These are phyloP conservation scores for Pelobates fuscus DNA, from an alignment of 2,113 vertebrate genomes.

Conservation along the genomic window DNA sequence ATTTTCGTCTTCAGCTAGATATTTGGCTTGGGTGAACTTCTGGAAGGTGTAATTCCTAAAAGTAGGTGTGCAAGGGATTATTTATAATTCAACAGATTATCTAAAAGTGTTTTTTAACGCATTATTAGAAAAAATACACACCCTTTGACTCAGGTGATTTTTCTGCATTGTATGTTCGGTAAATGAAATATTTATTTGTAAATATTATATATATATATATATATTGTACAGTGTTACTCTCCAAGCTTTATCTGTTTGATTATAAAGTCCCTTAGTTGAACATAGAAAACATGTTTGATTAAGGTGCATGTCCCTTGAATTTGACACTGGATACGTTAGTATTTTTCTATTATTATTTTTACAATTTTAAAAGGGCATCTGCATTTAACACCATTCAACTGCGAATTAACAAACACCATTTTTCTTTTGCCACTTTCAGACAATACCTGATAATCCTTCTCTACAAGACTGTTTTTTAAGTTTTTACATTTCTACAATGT, in stretches of 20 bases:
- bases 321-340: not conserved
- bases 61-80: no score
- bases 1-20: no score
- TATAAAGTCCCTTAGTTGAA: not conserved
- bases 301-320: not conserved
- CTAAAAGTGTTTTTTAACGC: not conserved
- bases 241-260: slow-evolving; percentile 10
- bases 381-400: not conserved
- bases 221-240: slow-evolving; percentile 63
- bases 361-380: not conserved
- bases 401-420: no score
- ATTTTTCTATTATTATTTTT: slow-evolving; percentile 5
- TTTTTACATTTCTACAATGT: not conserved
- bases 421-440: no score
- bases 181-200: slow-evolving; percentile 72
- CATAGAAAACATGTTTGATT: not conserved
- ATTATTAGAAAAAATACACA: slow-evolving; percentile 53
- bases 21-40: no score
- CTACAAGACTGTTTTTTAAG: not conserved
- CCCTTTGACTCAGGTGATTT: slow-evolving; percentile 75
- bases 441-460: not conserved
- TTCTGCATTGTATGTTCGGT: slow-evolving; percentile 59
- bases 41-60: no score
- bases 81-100: no score
- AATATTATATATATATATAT: slow-evolving; percentile 56